These are phyloP conservation scores for Ochropleura plecta DNA, from an alignment of 2,888 invertebrate species.

Conservation along the genomic window DNA sequence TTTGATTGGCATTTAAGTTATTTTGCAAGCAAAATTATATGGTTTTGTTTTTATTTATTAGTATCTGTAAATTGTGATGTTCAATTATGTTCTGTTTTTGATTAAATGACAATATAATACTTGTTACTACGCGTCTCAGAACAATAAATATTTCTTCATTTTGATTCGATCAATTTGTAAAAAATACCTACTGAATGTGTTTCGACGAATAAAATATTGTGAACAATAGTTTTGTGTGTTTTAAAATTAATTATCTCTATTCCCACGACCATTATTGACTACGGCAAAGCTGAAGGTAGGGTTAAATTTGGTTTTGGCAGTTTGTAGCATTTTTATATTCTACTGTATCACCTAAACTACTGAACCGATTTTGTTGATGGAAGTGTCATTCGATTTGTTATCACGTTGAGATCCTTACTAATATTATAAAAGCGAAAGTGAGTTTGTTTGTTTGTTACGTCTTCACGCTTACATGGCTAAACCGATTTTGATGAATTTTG, in stretches of 20 bases:
- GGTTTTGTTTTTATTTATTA: neutral
- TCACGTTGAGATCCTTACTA: no score
- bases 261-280: neutral
- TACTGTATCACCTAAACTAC: no score
- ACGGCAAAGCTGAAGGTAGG: neutral
- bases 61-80: neutral
- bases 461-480: no score
- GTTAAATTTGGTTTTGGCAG: no score
- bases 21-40: neutral
- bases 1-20: neutral
- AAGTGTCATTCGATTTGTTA: no score
- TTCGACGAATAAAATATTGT: slow-evolving; percentile 67
- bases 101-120: slow-evolving; percentile 51
- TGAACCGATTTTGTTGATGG: no score
- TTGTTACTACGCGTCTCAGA: slow-evolving; percentile 49
- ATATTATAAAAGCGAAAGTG: no score
- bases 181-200: slow-evolving; percentile 66
- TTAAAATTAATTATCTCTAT: neutral
- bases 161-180: slow-evolving; percentile 59
- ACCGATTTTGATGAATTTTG: no score
- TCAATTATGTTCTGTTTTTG: slow-evolving; percentile 16
- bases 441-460: no score
- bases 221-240: slow-evolving; percentile 37
- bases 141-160: slow-evolving; percentile 57
- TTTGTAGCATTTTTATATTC: no score